These are phyloP conservation scores for Vicugna pacos DNA, from an alignment of 2,113 vertebrate genomes.

Conservation along the genomic window DNA sequence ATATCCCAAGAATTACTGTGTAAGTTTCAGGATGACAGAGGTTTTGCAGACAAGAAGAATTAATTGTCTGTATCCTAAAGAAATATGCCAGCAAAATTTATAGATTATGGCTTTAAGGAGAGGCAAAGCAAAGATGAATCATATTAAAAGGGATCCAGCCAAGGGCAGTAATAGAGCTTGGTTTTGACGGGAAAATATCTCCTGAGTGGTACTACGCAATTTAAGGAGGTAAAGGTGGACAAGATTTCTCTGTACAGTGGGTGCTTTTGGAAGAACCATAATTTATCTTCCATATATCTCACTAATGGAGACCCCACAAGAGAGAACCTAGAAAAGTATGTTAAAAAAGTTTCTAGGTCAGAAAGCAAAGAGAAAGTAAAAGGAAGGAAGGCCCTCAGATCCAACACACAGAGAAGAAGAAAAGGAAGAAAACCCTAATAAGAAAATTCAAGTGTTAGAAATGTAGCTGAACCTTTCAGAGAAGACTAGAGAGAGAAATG, in stretches of 20 bases:
- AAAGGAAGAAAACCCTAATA: background rate
- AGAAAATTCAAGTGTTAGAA: background rate
- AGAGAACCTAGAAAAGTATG: background rate
- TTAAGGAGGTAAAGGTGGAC: background rate
- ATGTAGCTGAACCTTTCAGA: background rate
- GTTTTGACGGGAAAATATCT: slow-evolving; percentile 11
- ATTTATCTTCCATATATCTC: background rate
- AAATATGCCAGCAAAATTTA: background rate
- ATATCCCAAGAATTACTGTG: background rate
- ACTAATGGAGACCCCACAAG: background rate
- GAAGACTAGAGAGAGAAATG: background rate
- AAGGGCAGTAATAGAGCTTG: background rate
- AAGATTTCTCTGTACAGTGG: background rate
- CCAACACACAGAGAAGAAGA: background rate
- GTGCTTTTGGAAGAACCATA: background rate
- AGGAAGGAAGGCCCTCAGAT: background rate
- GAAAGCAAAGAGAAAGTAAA: slow-evolving; percentile 5
- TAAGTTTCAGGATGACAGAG: background rate
- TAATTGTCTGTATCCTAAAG: background rate
- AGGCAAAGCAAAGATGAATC: background rate
- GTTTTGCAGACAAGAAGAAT: background rate
- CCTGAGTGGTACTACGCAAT: background rate
- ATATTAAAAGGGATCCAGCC: background rate
- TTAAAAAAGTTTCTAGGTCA: background rate
- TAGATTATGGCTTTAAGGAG: background rate